A percentile compares a stretch with the other conserved stretches of the same genome.
Conservation (phyloP, 53 echinoderm and acorn worm genomes). For the Antedon mediterranea region DNA sequence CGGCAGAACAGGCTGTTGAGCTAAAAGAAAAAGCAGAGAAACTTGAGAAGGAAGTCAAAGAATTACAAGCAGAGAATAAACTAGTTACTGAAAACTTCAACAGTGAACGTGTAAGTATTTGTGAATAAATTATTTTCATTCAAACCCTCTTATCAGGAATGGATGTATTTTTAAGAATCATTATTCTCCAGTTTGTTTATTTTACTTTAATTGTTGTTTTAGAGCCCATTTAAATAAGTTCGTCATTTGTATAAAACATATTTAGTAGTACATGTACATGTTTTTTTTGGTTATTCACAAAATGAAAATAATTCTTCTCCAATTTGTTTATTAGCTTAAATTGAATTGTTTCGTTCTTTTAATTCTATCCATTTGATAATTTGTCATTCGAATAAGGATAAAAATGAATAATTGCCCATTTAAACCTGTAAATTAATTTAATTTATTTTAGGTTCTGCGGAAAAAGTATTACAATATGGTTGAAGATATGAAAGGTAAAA, state of each 20-base stretch:
- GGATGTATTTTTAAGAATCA: too few species aligned
- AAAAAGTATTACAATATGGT: slow-evolving; percentile 99
- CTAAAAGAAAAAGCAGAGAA: slow-evolving; percentile 68
- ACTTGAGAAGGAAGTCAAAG: slow-evolving; percentile 53
- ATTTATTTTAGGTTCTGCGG: slow-evolving; percentile 51
- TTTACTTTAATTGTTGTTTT: too few species aligned
- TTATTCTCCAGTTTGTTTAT: too few species aligned
- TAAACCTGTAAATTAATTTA: neutral
- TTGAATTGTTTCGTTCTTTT: neutral
- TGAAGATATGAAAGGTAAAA: slow-evolving; percentile 98
- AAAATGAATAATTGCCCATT: neutral
- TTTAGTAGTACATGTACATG: too few species aligned
- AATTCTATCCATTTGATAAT: neutral
- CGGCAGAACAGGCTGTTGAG: slow-evolving; percentile 73
- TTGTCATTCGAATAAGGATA: neutral
- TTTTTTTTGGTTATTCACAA: too few species aligned
- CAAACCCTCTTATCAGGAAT: too few species aligned
- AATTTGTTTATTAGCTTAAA: too few species aligned
- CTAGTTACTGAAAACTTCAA: slow-evolving; percentile 78
- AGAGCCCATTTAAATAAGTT: too few species aligned
- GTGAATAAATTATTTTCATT: too few species aligned
- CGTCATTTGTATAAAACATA: too few species aligned
- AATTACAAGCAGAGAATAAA: slow-evolving; percentile 55
- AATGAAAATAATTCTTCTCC: too few species aligned
- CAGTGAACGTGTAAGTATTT: slow-evolving; percentile 74